These are phyloP conservation scores for Drosophila bocki DNA, from an alignment of 1,140 invertebrate species.

Conservation along the genomic window DNA sequence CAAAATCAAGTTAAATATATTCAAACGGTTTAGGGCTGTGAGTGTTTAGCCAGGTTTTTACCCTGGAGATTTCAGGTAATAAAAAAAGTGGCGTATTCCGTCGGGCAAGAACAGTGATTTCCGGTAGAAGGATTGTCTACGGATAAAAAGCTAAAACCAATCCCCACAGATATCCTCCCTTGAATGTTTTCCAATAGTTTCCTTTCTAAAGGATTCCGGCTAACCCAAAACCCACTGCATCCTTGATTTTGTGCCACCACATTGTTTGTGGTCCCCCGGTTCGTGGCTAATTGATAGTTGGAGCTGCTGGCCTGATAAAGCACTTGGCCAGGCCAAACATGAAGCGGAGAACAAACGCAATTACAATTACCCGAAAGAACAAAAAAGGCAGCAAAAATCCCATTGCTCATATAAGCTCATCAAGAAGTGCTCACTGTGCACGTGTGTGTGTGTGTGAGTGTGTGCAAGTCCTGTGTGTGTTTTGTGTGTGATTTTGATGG, in stretches of 20 bases:
- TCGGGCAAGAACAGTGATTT: slow-evolving; percentile 14
- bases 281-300: slow-evolving; percentile 40
- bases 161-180: not conserved
- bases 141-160: not conserved
- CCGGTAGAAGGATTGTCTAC: not conserved
- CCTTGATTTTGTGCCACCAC: slow-evolving; percentile 20
- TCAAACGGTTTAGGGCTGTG: slow-evolving; percentile 2
- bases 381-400: slow-evolving; percentile 52
- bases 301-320: slow-evolving; percentile 19
- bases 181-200: slow-evolving; percentile 6
- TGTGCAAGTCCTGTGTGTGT: not conserved
- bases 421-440: slow-evolving; percentile 47
- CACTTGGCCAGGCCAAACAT: slow-evolving; percentile 39
- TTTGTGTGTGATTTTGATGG: slow-evolving; percentile 22
- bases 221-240: slow-evolving; percentile 1
- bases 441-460: slow-evolving; percentile 11
- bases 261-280: slow-evolving; percentile 13
- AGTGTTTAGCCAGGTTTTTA: not conserved
- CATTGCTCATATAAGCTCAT: slow-evolving; percentile 62
- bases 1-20: not conserved
- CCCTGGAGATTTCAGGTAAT: slow-evolving; percentile 14
- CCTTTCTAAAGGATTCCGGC: not conserved
- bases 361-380: slow-evolving; percentile 69
- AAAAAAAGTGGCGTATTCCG: slow-evolving; percentile 1
- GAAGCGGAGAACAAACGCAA: slow-evolving; percentile 53